These are phyloP conservation scores for Lobophora halterata DNA, from an alignment of 2,888 invertebrate genomes.

Conservation along the genomic window DNA sequence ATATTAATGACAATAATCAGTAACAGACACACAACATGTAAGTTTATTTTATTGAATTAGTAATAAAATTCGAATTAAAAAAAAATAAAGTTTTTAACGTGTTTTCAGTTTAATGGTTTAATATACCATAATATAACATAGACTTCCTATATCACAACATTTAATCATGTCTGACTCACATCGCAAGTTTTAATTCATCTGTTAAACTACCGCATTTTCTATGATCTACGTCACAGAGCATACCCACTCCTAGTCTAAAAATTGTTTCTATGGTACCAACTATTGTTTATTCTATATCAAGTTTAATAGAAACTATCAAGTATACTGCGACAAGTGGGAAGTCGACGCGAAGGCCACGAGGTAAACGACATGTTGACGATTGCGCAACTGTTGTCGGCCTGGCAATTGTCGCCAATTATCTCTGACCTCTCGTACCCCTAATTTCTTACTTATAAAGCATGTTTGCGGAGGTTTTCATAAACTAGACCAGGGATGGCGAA, in stretches of 20 bases:
- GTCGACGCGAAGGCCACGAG: conserved; percentile 54
- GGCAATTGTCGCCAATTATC: conserved; percentile 44
- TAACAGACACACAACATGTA: too few relatives aligned
- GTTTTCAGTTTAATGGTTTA: too few relatives aligned
- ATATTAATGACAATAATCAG: too few relatives aligned
- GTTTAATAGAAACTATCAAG: conserved; percentile 11
- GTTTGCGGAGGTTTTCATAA: conserved; percentile 28
- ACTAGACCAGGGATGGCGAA: conserved; percentile 23
- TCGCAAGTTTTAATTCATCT: too few relatives aligned
- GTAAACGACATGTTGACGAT: conserved; percentile 69
- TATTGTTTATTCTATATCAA: conserved; percentile 1
- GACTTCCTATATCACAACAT: too few relatives aligned
- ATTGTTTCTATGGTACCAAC: conserved; percentile 5
- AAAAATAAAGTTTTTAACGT: too few relatives aligned
- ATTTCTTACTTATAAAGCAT: conserved; percentile 29
- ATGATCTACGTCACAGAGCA: neutral
- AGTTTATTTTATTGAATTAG: too few relatives aligned
- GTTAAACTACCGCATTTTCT: conserved; percentile 6
- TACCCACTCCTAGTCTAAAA: neutral
- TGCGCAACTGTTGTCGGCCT: conserved; percentile 59
- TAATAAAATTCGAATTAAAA: too few relatives aligned
- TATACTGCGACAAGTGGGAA: conserved; percentile 46
- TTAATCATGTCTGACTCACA: too few relatives aligned
- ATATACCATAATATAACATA: too few relatives aligned
- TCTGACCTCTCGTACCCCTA: conserved; percentile 40